phyloP scores from a whole-genome alignment of 2,113 vertebrate species.

The Saccopteryx leptura region DNA sequence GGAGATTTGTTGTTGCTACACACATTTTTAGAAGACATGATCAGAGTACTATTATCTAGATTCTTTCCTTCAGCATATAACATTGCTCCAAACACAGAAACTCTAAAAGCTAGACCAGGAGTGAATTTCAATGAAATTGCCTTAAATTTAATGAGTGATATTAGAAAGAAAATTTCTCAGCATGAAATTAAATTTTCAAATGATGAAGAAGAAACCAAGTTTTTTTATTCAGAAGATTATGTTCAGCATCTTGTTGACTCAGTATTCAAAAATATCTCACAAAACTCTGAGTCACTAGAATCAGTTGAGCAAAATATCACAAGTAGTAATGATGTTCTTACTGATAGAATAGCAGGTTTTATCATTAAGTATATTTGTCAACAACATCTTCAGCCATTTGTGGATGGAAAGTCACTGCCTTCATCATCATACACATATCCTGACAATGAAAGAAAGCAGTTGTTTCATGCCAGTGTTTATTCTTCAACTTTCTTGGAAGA shows the following conservation, averaged over 20 bases:
- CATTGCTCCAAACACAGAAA: neutral
- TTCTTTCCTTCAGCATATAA: constrained; percentile 68
- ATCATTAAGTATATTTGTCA: constrained; percentile 80
- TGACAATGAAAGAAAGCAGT: neutral
- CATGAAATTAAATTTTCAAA: constrained; percentile 82
- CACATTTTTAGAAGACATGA: constrained; percentile 81
- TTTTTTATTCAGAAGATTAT: constrained; percentile 78
- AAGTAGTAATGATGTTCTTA: constrained; percentile 42
- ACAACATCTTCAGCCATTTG: constrained; percentile 79
- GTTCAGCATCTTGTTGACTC: constrained; percentile 75
- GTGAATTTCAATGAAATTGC: constrained; percentile 78
- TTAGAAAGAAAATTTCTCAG: constrained; percentile 82
- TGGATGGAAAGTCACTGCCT: constrained; percentile 12
- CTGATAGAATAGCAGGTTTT: constrained; percentile 79
- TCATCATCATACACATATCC: neutral
- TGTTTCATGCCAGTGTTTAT: constrained; percentile 61
- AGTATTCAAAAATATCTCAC: constrained; percentile 72
- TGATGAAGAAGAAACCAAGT: constrained; percentile 60
- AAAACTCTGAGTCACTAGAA: constrained; percentile 47
- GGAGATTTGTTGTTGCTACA: constrained; percentile 76
- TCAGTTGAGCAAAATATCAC: constrained; percentile 65
- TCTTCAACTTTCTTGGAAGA: constrained; percentile 80
- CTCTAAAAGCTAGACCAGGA: neutral
- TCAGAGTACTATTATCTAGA: constrained; percentile 70
- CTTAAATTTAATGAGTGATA: constrained; percentile 78